Evolutionary conservation across 1,140 invertebrate species (phyloP).

Genomic region (Calephelis nemesis): DNA sequence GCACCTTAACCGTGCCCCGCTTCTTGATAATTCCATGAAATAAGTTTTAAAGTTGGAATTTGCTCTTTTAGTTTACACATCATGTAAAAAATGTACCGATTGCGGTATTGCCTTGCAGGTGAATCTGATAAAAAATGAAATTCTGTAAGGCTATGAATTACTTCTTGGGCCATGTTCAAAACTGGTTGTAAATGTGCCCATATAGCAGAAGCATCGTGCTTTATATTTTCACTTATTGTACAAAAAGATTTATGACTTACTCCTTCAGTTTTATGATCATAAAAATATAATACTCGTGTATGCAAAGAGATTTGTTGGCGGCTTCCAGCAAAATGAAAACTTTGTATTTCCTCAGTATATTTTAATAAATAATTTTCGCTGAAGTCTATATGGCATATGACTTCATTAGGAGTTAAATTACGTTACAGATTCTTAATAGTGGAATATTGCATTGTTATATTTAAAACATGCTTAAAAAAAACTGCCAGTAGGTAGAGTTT

Average conservation of each 20-base stretch:
- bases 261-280: not conserved
- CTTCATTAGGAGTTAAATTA: not conserved
- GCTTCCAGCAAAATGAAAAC: constrained; percentile 23
- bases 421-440: not conserved
- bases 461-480: not conserved
- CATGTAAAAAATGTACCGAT: constrained; percentile 12
- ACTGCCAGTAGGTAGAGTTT: not conserved
- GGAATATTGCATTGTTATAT: not conserved
- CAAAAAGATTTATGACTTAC: constrained; percentile 5
- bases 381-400: constrained; percentile 14
- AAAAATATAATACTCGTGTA: constrained; percentile 14
- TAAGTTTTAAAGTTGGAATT: not conserved
- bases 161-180: not conserved
- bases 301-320: constrained; percentile 21
- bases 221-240: constrained; percentile 5
- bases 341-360: constrained; percentile 22
- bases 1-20: not conserved
- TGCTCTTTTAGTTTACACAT: not conserved
- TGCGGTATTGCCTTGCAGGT: constrained; percentile 4
- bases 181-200: constrained; percentile 11
- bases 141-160: not conserved
- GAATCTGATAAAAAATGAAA: constrained; percentile 19
- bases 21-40: constrained; percentile 15
- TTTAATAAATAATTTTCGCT: constrained; percentile 23
- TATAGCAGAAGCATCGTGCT: constrained; percentile 7